phyloP scores from a whole-genome alignment of 2,797 vertebrate species.

The Sardinella longiceps region DNA sequence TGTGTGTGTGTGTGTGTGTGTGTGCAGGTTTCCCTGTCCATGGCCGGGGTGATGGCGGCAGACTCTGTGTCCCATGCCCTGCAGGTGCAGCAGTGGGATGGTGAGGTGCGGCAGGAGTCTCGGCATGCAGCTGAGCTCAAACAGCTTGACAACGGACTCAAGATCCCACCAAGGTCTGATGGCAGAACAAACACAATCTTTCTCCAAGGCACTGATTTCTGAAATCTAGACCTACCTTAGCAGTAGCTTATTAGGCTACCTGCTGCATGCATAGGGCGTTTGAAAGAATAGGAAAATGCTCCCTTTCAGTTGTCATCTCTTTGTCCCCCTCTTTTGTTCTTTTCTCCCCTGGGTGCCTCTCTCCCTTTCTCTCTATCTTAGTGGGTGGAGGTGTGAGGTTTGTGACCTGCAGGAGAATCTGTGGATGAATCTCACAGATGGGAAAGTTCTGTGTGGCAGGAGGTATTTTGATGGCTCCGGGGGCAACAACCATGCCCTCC shows the following conservation, averaged over 20 bases:
- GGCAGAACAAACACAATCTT: not conserved
- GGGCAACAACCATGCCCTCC: slow-evolving; percentile 95
- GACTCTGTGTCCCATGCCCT: slow-evolving; percentile 93
- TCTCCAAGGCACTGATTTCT: not conserved
- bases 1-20: not conserved
- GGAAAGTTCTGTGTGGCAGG: slow-evolving; percentile 92
- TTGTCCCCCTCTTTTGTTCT: too few relatives aligned
- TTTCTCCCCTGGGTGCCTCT: not conserved
- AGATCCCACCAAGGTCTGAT: slow-evolving; percentile 94
- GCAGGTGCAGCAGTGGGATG: slow-evolving; percentile 98
- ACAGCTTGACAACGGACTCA: slow-evolving; percentile 91
- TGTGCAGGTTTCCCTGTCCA: slow-evolving; percentile 87
- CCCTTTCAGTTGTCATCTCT: not conserved
- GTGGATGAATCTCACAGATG: slow-evolving; percentile 97
- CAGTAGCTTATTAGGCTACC: too few relatives aligned
- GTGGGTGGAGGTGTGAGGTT: slow-evolving; percentile 95
- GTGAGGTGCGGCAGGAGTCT: slow-evolving; percentile 94
- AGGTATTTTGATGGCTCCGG: slow-evolving; percentile 96
- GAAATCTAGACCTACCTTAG: too few relatives aligned
- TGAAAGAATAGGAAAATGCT: too few relatives aligned
- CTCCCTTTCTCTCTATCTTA: slow-evolving; percentile 50
- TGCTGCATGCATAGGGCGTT: too few relatives aligned
- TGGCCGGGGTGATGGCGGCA: slow-evolving; percentile 90
- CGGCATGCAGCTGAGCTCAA: slow-evolving; percentile 89
- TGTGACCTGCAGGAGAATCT: slow-evolving; percentile 96